A percentile compares a stretch with the other conserved stretches of the same genome.
Conservation (phyloP, 2,797 vertebrate genomes). For the Ciconia nigra region DNA sequence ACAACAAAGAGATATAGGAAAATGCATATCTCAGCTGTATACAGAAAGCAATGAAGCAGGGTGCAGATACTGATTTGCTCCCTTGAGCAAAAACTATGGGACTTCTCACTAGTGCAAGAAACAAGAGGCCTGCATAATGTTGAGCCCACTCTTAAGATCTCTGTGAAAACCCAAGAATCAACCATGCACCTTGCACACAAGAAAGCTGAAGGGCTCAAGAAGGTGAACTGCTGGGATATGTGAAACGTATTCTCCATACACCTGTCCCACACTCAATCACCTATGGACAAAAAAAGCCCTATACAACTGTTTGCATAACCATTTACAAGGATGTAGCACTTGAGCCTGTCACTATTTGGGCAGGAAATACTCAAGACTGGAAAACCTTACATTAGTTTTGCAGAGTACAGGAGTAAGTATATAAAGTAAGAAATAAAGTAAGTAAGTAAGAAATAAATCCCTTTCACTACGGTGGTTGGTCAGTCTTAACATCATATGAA, state of each 20-base stretch:
- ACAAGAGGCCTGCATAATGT: background rate
- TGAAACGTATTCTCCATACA: background rate
- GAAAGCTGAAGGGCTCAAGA: background rate
- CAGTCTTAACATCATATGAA: background rate
- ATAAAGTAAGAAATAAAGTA: no score
- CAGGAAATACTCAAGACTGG: background rate
- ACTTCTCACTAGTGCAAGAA: background rate
- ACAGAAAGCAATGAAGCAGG: background rate
- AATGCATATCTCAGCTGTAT: rapidly evolving
- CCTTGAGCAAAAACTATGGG: background rate
- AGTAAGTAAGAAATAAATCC: background rate
- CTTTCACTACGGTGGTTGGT: background rate
- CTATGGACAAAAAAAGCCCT: background rate
- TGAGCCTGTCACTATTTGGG: background rate
- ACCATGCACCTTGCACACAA: background rate
- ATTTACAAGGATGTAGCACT: background rate
- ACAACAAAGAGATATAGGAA: background rate
- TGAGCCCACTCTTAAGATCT: background rate
- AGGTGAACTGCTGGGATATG: background rate
- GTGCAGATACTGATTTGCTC: background rate
- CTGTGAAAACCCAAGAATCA: background rate
- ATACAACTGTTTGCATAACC: background rate
- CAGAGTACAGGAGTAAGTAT: background rate
- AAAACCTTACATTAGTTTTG: background rate
- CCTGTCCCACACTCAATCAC: background rate